Evolutionary conservation across 2,888 invertebrate genomes (phyloP).

Genomic region (Diloba caeruleocephala): DNA sequence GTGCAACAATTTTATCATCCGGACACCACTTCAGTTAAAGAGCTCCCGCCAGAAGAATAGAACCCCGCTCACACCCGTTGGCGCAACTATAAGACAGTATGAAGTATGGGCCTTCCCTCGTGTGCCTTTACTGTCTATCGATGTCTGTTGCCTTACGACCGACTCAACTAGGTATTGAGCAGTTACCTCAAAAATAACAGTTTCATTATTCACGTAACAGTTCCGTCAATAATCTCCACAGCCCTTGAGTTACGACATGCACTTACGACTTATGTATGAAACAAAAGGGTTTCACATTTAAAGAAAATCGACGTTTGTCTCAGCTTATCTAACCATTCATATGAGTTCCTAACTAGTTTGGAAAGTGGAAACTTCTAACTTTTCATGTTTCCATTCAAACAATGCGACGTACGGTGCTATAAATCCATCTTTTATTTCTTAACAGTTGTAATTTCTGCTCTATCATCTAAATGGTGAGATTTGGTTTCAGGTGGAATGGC

Average conservation of each 20-base stretch:
- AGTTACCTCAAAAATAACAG: too few relatives aligned
- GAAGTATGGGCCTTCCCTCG: too few relatives aligned
- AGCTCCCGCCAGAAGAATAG: too few relatives aligned
- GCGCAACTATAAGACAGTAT: too few relatives aligned
- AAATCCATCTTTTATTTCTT: conserved; percentile 44
- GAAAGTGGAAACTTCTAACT: conserved; percentile 49
- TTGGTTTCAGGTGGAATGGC: conserved; percentile 5
- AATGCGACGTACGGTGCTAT: conserved; percentile 37
- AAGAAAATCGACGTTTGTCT: conserved; percentile 26
- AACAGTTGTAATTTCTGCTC: neutral
- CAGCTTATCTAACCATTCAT: conserved; percentile 25
- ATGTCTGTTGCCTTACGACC: too few relatives aligned
- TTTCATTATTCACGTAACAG: neutral
- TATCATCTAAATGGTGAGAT: conserved; percentile 10
- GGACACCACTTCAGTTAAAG: too few relatives aligned
- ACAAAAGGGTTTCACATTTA: conserved; percentile 27
- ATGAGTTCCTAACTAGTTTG: conserved; percentile 36
- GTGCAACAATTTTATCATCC: too few relatives aligned
- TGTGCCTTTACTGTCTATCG: too few relatives aligned
- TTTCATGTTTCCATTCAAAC: conserved; percentile 46
- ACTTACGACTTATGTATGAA: conserved; percentile 6
- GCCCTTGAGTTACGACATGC: conserved; percentile 17
- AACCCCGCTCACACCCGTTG: too few relatives aligned
- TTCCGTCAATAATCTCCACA: neutral
- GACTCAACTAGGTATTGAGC: too few relatives aligned